A percentile compares a stretch with the other conserved stretches of the same genome.
Evolutionary conservation across 2,113 vertebrate genomes (phyloP).

Genomic region (Notechis scutatus): DNA sequence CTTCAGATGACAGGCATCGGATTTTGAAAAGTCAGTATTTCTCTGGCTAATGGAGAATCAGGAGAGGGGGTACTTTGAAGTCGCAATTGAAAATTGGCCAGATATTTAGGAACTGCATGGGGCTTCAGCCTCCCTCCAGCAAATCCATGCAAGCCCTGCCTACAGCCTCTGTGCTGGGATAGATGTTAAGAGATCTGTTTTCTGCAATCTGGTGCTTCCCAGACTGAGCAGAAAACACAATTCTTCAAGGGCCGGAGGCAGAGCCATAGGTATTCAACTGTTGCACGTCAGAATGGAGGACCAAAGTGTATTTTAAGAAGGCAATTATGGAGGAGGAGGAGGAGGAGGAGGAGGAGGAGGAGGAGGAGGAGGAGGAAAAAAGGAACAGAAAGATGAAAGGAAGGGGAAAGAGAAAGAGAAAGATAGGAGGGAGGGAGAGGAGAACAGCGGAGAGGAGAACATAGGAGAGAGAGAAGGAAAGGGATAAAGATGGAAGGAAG

Average conservation of each 20-base stretch:
- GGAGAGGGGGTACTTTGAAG: not conserved
- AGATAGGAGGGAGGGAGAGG: too few species aligned
- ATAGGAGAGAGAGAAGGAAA: too few species aligned
- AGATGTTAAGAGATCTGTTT: not conserved
- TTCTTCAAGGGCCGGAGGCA: not conserved
- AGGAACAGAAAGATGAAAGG: too few species aligned
- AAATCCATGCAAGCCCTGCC: not conserved
- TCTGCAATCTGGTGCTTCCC: not conserved
- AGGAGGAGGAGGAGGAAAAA: too few species aligned
- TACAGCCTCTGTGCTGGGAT: not conserved
- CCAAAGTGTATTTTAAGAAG: not conserved
- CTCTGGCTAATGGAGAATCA: not conserved
- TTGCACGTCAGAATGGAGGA: too few species aligned
- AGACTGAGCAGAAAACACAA: not conserved
- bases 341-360: not conserved
- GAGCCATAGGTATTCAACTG: not conserved
- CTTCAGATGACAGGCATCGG: not conserved
- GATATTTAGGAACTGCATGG: not conserved
- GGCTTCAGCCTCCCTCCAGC: not conserved
- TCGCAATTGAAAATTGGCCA: not conserved
- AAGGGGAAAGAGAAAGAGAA: too few species aligned
- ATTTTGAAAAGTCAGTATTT: not conserved
- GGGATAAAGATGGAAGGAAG: too few species aligned
- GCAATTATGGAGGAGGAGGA: not conserved
- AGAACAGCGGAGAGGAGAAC: too few species aligned